Percentiles rank a stretch among this genome's conserved stretches.
Conservation (phyloP, 1,140 invertebrate species). For the Apocrypta bakeri region DNA sequence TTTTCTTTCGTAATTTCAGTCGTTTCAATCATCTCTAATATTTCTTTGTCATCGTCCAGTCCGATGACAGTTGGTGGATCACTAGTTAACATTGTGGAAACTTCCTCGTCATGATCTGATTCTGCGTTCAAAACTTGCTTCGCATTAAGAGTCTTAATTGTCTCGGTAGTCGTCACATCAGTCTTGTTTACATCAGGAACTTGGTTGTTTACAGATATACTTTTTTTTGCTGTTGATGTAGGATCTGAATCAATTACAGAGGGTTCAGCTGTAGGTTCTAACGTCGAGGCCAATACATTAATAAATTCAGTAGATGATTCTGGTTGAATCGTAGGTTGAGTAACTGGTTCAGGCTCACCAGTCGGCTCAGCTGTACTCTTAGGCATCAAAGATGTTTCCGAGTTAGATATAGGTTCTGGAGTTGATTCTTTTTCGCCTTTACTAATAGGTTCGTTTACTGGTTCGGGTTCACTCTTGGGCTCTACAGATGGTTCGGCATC, state of each 20-base stretch:
- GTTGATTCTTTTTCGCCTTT: constrained; percentile 57
- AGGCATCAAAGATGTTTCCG: constrained; percentile 56
- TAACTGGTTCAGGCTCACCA: constrained; percentile 61
- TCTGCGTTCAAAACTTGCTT: not conserved
- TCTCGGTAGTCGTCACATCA: constrained; percentile 46
- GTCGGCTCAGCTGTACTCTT: constrained; percentile 51
- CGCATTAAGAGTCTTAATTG: not conserved
- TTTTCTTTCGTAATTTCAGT: constrained; percentile 56
- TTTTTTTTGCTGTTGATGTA: not conserved
- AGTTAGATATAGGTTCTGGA: constrained; percentile 43
- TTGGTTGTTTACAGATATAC: not conserved
- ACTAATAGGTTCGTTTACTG: constrained; percentile 53
- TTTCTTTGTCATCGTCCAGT: constrained; percentile 60
- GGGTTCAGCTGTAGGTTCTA: constrained; percentile 51
- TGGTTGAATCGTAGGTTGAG: constrained; percentile 52
- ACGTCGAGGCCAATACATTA: no score
- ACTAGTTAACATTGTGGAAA: constrained; percentile 47
- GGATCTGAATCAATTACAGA: constrained; percentile 50
- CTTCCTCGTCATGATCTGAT: not conserved
- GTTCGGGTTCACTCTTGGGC: constrained; percentile 60
- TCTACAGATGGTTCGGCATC: constrained; percentile 32
- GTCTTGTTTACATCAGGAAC: constrained; percentile 11
- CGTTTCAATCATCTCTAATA: constrained; percentile 44
- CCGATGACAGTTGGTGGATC: constrained; percentile 53
- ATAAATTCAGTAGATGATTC: constrained; percentile 43